phyloP scores from a whole-genome alignment of 1,140 invertebrate genomes.

The Augochlora pura region DNA sequence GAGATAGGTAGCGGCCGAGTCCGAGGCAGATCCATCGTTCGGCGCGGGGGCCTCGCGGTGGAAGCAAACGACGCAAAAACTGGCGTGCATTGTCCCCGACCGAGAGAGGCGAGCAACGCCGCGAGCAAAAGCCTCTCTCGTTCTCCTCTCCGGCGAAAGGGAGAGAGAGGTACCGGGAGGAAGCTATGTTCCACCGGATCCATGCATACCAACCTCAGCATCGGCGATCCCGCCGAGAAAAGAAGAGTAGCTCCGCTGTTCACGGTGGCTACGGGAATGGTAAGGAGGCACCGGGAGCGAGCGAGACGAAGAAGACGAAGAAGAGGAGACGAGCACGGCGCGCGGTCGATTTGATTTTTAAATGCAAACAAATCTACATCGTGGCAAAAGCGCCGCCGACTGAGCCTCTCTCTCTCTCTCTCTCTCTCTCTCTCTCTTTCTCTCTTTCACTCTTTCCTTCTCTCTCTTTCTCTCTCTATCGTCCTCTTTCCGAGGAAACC shows the following conservation, averaged over 20 bases:
- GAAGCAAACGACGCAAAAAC: constrained; percentile 78
- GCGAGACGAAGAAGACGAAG: constrained; percentile 30
- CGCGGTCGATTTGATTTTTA: constrained; percentile 79
- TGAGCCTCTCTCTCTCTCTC: constrained; percentile 13
- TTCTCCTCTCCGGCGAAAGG: too few species aligned
- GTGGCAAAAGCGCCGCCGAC: constrained; percentile 77
- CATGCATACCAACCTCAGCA: constrained; percentile 72
- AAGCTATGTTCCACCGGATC: constrained; percentile 55
- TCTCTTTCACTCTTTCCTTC: too few species aligned
- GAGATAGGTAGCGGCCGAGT: constrained; percentile 32
- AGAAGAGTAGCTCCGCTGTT: constrained; percentile 27
- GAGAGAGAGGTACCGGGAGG: constrained; percentile 44
- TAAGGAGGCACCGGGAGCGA: constrained; percentile 13
- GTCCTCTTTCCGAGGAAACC: constrained; percentile 45
- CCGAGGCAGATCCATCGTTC: constrained; percentile 64
- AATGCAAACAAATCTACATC: constrained; percentile 81
- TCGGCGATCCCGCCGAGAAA: constrained; percentile 57
- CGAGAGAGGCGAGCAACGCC: constrained; percentile 40
- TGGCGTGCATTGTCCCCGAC: constrained; percentile 77
- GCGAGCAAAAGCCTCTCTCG: too few species aligned
- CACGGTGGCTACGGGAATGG: constrained; percentile 29
- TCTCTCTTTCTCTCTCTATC: too few species aligned
- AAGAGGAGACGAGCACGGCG: neutral
- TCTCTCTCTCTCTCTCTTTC: neutral
- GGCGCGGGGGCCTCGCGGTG: constrained; percentile 61